Evolutionary conservation across 2,113 vertebrate genomes (phyloP).

Genomic region (Aleadryas rufinucha): DNA sequence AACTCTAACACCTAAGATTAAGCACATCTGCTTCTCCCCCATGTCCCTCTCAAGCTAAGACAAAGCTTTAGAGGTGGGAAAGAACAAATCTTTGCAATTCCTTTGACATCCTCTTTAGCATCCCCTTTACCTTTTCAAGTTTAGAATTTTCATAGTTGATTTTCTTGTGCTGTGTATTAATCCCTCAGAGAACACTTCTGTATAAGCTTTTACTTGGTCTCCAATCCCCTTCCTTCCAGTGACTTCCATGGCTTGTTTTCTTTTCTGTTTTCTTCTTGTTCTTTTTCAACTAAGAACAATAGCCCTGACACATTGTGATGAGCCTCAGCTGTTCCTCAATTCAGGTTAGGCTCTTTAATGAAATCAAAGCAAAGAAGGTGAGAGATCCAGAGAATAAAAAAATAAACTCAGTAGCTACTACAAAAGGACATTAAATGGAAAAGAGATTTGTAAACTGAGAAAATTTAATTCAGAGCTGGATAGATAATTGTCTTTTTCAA

Average conservation of each 20-base stretch:
- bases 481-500: background rate
- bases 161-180: background rate
- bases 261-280: background rate
- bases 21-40: accelerated
- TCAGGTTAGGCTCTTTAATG: background rate
- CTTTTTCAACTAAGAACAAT: background rate
- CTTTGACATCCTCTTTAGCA: background rate
- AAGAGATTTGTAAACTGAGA: background rate
- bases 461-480: background rate
- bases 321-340: background rate
- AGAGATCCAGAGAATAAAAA: constrained; percentile 3
- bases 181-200: background rate
- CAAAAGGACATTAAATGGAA: background rate
- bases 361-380: background rate
- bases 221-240: background rate
- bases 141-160: background rate
- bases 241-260: background rate
- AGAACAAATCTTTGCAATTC: background rate
- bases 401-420: background rate
- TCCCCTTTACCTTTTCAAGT: background rate
- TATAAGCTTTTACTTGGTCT: background rate
- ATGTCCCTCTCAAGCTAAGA: background rate
- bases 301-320: background rate
- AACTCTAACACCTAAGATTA: background rate
- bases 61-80: background rate